Conservation (phyloP, 1,140 invertebrate species). For the Helicoverpa zea region DNA sequence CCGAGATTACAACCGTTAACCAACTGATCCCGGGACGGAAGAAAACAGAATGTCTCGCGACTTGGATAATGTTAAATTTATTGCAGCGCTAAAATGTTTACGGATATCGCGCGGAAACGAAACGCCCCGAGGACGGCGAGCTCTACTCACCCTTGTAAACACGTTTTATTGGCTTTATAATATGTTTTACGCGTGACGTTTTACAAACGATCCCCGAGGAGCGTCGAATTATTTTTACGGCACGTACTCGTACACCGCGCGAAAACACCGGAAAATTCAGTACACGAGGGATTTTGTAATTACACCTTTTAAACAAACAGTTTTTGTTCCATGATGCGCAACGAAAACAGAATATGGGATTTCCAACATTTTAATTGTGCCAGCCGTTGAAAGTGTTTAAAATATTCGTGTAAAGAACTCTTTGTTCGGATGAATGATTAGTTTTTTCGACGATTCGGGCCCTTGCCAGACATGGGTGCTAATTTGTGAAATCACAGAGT, state of each 20-base stretch:
- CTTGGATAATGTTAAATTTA: conserved; percentile 86
- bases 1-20: conserved; percentile 83
- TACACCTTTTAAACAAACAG: conserved; percentile 79
- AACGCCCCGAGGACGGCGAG: conserved; percentile 69
- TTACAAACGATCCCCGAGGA: conserved; percentile 85
- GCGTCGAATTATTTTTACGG: conserved; percentile 86
- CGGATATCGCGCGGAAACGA: conserved; percentile 79
- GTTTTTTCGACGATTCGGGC: conserved; percentile 51
- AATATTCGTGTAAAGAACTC: conserved; percentile 23
- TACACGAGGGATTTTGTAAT: conserved; percentile 82
- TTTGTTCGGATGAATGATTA: conserved; percentile 45
- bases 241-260: conserved; percentile 75
- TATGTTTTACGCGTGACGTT: conserved; percentile 87
- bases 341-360: conserved; percentile 61
- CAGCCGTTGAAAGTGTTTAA: neutral
- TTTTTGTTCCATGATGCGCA: conserved; percentile 76
- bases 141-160: conserved; percentile 85
- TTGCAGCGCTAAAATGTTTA: conserved; percentile 86
- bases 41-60: conserved; percentile 85
- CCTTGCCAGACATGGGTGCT: conserved; percentile 65
- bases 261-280: conserved; percentile 80
- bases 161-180: conserved; percentile 87
- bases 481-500: conserved; percentile 80
- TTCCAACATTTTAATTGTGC: conserved; percentile 58
- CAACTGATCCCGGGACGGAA: conserved; percentile 82